phyloP scores from a whole-genome alignment of 2,113 vertebrate genomes.

The Accipiter virgatus region DNA sequence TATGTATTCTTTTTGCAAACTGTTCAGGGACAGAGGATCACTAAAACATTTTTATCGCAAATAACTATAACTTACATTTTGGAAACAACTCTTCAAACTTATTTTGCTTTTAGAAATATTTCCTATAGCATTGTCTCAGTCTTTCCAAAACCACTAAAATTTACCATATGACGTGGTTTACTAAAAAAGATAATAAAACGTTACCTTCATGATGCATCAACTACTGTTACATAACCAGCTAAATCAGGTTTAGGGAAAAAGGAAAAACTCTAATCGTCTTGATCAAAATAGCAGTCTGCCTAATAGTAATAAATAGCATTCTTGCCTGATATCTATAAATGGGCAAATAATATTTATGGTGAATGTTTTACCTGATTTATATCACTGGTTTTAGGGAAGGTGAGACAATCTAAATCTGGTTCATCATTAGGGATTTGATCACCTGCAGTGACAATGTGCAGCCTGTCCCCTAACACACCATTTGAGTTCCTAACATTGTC shows the following conservation, averaged over 20 bases:
- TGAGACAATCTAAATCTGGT: not conserved
- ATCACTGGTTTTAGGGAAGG: not conserved
- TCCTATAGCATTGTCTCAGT: not conserved
- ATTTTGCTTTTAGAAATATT: not conserved
- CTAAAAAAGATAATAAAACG: not conserved
- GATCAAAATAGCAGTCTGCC: not conserved
- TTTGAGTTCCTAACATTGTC: not conserved
- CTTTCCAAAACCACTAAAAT: not conserved
- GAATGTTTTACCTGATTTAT: not conserved
- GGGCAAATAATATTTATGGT: not conserved
- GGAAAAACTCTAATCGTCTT: not conserved
- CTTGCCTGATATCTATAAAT: not conserved
- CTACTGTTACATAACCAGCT: not conserved
- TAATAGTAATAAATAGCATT: not conserved
- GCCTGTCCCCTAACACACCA: not conserved
- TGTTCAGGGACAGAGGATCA: not conserved
- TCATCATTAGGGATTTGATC: not conserved
- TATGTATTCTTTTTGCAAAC: not conserved
- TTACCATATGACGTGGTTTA: not conserved
- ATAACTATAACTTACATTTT: not conserved
- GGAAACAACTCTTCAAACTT: not conserved
- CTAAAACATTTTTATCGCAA: not conserved
- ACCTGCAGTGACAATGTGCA: not conserved
- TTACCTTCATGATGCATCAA: not conserved
- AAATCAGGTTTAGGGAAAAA: not conserved